phyloP scores from a whole-genome alignment of 2,113 vertebrate species.

The Callipepla squamata region DNA sequence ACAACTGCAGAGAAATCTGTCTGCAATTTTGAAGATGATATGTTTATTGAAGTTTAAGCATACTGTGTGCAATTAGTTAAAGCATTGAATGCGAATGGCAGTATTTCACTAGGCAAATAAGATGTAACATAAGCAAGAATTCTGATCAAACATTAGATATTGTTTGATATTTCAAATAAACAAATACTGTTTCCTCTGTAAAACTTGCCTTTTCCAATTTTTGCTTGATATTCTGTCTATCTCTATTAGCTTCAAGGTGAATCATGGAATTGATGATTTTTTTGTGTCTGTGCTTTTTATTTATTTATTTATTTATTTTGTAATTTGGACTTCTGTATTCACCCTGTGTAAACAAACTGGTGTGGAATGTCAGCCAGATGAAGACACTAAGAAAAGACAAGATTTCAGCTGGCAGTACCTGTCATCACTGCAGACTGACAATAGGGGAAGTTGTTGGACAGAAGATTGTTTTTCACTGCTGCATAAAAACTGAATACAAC shows the following conservation, averaged over 20 bases:
- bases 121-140: background rate
- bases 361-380: constrained; percentile 46
- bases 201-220: background rate
- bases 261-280: background rate
- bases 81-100: background rate
- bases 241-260: background rate
- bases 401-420: constrained; percentile 44
- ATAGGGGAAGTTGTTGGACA: constrained; percentile 28
- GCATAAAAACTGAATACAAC: constrained; percentile 53
- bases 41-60: background rate
- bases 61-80: background rate
- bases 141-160: constrained; percentile 3
- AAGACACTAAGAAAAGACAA: constrained; percentile 19
- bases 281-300: background rate
- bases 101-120: background rate
- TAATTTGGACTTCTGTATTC: constrained; percentile 36
- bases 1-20: constrained; percentile 10
- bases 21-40: background rate
- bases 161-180: constrained; percentile 25
- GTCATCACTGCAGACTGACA: constrained; percentile 39
- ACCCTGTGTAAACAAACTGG: constrained; percentile 28
- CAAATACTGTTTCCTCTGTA: background rate
- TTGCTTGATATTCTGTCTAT: background rate
- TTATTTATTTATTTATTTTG: background rate
- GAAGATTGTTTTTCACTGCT: constrained; percentile 54